Evolutionary conservation across 2,797 vertebrate species (phyloP).

Genomic region (Coccyzus lansbergi): DNA sequence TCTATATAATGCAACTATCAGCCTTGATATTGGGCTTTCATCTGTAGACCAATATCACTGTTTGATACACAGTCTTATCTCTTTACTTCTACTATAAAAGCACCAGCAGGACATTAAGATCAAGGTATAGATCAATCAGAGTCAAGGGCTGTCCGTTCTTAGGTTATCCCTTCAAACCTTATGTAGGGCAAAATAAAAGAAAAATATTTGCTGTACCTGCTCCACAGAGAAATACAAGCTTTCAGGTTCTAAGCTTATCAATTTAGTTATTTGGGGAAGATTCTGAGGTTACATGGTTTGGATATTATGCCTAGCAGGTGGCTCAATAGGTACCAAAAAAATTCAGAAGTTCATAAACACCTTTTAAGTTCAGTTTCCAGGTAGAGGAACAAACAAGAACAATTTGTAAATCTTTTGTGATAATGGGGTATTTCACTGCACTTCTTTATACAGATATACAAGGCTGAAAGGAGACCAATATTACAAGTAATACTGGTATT

Average conservation of each 20-base stretch:
- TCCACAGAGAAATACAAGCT: neutral
- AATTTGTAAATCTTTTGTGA: neutral
- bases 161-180: slow-evolving; percentile 7
- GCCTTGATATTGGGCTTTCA: neutral
- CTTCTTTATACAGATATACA: neutral
- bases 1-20: neutral
- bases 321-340: neutral
- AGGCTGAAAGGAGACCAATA: neutral
- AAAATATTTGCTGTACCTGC: neutral
- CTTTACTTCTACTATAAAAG: slow-evolving; percentile 13
- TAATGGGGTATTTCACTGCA: neutral
- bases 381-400: neutral
- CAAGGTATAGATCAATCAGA: slow-evolving; percentile 19
- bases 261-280: neutral
- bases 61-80: neutral
- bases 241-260: neutral
- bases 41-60: slow-evolving; percentile 29
- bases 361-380: neutral
- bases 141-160: slow-evolving; percentile 6
- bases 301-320: neutral
- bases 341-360: neutral
- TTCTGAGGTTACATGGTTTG: neutral
- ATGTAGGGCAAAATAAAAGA: neutral
- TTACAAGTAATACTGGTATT: neutral
- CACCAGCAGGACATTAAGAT: slow-evolving; percentile 2